A percentile compares a stretch with the other conserved stretches of the same genome.
Conservation (phyloP, 1,140 invertebrate species). For the Microplitis demolitor region DNA sequence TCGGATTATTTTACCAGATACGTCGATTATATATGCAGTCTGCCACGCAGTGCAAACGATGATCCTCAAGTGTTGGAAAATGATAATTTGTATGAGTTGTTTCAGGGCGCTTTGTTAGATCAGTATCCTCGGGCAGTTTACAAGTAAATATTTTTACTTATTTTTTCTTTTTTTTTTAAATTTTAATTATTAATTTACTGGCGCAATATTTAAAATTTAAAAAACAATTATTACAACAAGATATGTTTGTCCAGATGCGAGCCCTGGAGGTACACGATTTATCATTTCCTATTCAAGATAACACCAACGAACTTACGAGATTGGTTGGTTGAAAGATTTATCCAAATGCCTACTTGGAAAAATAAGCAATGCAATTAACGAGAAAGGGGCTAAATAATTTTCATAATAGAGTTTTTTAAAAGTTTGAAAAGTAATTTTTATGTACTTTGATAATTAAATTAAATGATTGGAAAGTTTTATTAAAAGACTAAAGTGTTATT, state of each 20-base stretch:
- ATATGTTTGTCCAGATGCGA: conserved; percentile 39
- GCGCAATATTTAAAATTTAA: neutral
- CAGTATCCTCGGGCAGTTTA: conserved; percentile 61
- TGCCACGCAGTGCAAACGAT: conserved; percentile 42
- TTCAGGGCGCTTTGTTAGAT: conserved; percentile 62
- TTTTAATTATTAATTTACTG: neutral
- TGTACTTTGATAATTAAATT: too few species aligned
- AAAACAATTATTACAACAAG: neutral
- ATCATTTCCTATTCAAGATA: conserved; percentile 62
- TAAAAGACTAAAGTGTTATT: too few species aligned
- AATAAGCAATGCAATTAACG: neutral
- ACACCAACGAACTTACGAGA: conserved; percentile 61
- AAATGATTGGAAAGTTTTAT: too few species aligned
- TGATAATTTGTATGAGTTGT: conserved; percentile 57
- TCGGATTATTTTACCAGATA: conserved; percentile 64
- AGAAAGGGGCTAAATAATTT: neutral
- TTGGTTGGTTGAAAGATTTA: conserved; percentile 62
- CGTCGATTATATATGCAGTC: conserved; percentile 59
- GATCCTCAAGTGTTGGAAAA: conserved; percentile 57
- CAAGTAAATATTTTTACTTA: conserved; percentile 49
- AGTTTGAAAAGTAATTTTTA: neutral
- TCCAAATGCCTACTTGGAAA: conserved; percentile 59
- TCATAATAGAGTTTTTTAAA: neutral
- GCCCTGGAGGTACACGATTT: conserved; percentile 56
- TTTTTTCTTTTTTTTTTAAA: neutral